Base-by-base conservation (phyloP, 2,113 vertebrate species). In the Halcyon senegalensis region DNA sequence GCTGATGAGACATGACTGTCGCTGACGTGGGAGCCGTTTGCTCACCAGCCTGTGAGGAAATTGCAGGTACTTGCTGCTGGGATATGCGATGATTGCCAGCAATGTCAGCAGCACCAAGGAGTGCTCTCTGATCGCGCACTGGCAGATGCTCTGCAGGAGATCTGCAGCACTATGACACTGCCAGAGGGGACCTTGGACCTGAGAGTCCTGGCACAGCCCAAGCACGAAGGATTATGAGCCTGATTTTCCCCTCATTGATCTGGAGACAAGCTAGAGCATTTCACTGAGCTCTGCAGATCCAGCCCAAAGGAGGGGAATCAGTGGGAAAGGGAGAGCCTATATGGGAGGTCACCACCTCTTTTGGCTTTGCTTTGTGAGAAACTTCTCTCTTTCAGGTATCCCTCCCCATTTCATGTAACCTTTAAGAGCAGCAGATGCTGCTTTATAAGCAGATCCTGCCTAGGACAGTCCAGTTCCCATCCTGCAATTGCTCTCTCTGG, bases 401-500 rank as follows among this genome's bases (percentile, higher is more conserved):
- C 33, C 20, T 53, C 23, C 13, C 63, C 27, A 5, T 4, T 28
- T 53, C 2, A 0, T 27, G 31, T n/a, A 19, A 86, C 31, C 16
- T 63, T 43, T 17, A 33, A 37, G 41, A 37, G 43, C 75, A 90
- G 68, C 35, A 72, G 10, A 7, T 43, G 25, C 79, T 84, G 64
- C 35, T 81, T 67, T 63, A 11, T 25, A 41, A 67, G 60, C 64
- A 86, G 20, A 41, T 48, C 39, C 35, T 78, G 39, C 7, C 58
- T 12, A 10, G 64, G 53, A n/a, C 13, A 37, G 24, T 48, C 16
- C 11, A 1, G 1, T 1, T 41, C n/a, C 25, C 4, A 4, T 11
- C 31, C 68, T 1, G 1, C 13, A 68, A 19, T 13, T 39, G 33
- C 5, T 67, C 24, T 31, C 30, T 79, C 76, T 78, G 76, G 75